phyloP scores from a whole-genome alignment of 2,888 invertebrate genomes.

The Byasa hedistus region DNA sequence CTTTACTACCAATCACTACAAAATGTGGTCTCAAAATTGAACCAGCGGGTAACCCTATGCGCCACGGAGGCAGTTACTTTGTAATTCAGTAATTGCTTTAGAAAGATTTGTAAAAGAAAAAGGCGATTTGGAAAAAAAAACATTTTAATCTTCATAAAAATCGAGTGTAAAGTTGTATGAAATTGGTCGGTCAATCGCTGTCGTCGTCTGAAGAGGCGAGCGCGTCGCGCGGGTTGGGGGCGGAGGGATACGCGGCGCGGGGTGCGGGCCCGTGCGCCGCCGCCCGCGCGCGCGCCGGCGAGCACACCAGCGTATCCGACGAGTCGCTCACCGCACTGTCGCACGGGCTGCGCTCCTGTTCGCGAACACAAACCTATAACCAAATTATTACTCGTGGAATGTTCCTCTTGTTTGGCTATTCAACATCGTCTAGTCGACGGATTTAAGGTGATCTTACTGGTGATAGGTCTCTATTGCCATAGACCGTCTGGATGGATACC shows the following conservation, averaged over 20 bases:
- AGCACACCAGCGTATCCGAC: conserved; percentile 64
- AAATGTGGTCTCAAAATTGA: too few species aligned
- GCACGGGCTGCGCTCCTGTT: conserved; percentile 35
- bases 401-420: too few species aligned
- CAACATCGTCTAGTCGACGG: too few species aligned
- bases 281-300: conserved; percentile 44
- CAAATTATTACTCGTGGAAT: too few species aligned
- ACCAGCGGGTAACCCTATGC: too few species aligned
- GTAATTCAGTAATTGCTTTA: too few species aligned
- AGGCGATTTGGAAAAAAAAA: conserved; percentile 11
- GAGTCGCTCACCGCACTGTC: conserved; percentile 62
- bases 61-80: too few species aligned
- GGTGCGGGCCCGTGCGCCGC: conserved; percentile 26
- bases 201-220: conserved; percentile 60
- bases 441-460: too few species aligned
- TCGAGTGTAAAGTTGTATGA: conserved; percentile 40
- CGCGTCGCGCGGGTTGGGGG: conserved; percentile 59
- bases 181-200: conserved; percentile 46
- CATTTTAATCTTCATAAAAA: conserved; percentile 44
- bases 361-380: neutral
- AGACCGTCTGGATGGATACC: too few species aligned
- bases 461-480: too few species aligned
- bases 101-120: neutral
- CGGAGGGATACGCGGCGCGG: conserved; percentile 24
- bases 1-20: too few species aligned